phyloP scores from a whole-genome alignment of 2,113 vertebrate genomes.

The Pan troglodytes region DNA sequence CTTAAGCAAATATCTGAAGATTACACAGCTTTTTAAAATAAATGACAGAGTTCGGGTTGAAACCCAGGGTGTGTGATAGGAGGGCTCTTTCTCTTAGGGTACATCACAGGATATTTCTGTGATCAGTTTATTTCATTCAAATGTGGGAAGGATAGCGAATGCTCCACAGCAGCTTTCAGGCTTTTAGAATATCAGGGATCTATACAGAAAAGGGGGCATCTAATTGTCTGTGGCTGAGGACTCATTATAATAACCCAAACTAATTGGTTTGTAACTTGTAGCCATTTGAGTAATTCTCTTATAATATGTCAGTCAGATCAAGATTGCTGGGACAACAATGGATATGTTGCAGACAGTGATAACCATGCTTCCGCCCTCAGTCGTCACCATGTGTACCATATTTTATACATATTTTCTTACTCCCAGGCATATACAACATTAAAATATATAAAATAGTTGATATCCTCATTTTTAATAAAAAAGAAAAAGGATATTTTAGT shows the following conservation, averaged over 20 bases:
- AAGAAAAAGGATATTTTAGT: background rate
- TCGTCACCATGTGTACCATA: background rate
- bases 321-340: background rate
- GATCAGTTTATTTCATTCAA: background rate
- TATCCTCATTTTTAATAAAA: background rate
- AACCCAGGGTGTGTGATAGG: accelerated
- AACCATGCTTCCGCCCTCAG: background rate
- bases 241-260: background rate
- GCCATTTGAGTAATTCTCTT: background rate
- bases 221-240: background rate
- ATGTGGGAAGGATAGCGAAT: background rate
- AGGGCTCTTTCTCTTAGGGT: background rate
- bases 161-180: background rate
- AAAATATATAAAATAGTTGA: background rate
- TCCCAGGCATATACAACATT: background rate
- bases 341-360: background rate
- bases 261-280: background rate
- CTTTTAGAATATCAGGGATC: background rate
- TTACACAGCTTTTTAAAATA: background rate
- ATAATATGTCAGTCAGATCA: background rate
- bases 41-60: background rate
- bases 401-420: background rate
- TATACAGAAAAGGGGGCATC: background rate
- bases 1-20: background rate
- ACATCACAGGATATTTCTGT: background rate